Conservation (phyloP, 2,113 vertebrate species). For the pig (Sus scrofa) region T2T-Sscrofa CM000823.6:49950501-49951000, state of each 20-base stretch:
- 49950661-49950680: conserved; percentile 19
- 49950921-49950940: not conserved
- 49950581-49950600: not conserved
- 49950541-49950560: not conserved
- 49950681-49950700: not conserved
- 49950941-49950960: conserved; percentile 31
- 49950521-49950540: not conserved
- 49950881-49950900: not conserved
- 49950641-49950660: not conserved
- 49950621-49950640: not conserved
- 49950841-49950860: conserved; percentile 43
- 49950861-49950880: not conserved
- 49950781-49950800: conserved; percentile 33
- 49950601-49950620: not conserved
- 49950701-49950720: conserved; percentile 45
- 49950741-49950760: conserved; percentile 45
- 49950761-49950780: conserved; percentile 51
- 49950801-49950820: conserved; percentile 17
- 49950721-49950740: conserved; percentile 44
- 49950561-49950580: not conserved
- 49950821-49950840: not conserved
- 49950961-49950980: not conserved
- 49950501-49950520: conserved; percentile 49
- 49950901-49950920: not conserved
- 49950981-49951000: conserved; percentile 40